Percentiles rank a stretch among this genome's conserved stretches.
Conservation (phyloP, 2,888 invertebrate species). For the Alentia gelatinosa region DNA sequence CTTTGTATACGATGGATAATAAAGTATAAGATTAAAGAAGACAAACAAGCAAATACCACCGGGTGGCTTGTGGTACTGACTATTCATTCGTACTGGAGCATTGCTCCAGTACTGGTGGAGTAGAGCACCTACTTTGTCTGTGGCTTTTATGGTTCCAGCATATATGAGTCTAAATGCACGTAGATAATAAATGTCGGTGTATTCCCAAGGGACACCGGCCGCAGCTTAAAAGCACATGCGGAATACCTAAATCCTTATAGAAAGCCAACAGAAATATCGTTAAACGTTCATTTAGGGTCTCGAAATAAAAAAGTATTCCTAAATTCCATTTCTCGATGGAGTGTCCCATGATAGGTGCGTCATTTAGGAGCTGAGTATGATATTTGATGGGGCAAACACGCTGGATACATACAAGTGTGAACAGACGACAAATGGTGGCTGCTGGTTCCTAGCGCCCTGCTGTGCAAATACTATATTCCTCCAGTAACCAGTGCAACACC, state of each 20-base stretch:
- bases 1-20: too few species aligned
- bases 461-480: neutral
- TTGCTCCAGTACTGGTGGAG: too few species aligned
- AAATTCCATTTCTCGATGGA: neutral
- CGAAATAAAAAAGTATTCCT: too few species aligned
- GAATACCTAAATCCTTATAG: neutral
- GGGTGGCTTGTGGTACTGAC: too few species aligned
- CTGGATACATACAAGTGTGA: neutral
- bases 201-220: neutral
- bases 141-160: neutral
- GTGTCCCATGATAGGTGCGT: neutral
- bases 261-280: too few species aligned
- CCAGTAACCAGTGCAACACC: neutral
- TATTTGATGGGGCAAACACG: slow-evolving; percentile 1
- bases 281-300: too few species aligned
- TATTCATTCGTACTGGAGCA: too few species aligned
- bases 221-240: neutral
- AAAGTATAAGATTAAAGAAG: too few species aligned
- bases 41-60: too few species aligned
- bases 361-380: neutral
- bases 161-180: neutral
- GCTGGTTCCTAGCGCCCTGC: neutral
- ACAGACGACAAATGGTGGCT: neutral
- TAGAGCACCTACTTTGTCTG: neutral
- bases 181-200: neutral